Conservation (phyloP, 1,140 invertebrate species). For the Solenopsis fugax region DNA sequence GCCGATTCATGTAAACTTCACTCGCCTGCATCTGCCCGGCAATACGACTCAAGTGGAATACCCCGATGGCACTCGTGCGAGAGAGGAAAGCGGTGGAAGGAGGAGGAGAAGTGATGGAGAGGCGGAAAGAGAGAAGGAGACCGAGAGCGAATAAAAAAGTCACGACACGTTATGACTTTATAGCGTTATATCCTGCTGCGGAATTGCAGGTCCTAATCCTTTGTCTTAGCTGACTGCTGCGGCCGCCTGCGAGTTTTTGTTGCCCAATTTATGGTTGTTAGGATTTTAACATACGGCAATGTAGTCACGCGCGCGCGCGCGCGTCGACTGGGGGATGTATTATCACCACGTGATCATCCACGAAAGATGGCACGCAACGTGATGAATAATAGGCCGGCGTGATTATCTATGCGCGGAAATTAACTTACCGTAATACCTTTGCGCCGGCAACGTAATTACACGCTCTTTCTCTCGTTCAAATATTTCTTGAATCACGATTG, state of each 20-base stretch:
- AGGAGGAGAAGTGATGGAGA: slow-evolving; percentile 45
- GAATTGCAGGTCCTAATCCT: slow-evolving; percentile 75
- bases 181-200: slow-evolving; percentile 75
- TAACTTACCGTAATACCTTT: slow-evolving; percentile 5
- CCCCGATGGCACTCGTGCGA: slow-evolving; percentile 12
- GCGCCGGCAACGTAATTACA: background rate
- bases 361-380: slow-evolving; percentile 29
- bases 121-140: slow-evolving; percentile 5
- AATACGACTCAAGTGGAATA: slow-evolving; percentile 62
- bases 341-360: background rate
- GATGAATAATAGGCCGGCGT: slow-evolving; percentile 4
- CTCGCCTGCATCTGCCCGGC: slow-evolving; percentile 79
- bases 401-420: slow-evolving; percentile 13
- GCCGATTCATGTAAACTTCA: slow-evolving; percentile 81
- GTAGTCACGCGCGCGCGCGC: no score
- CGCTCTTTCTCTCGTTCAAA: background rate
- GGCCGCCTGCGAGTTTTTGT: slow-evolving; percentile 70
- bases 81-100: slow-evolving; percentile 24
- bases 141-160: slow-evolving; percentile 46
- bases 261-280: slow-evolving; percentile 82
- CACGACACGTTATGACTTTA: slow-evolving; percentile 81
- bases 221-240: slow-evolving; percentile 76
- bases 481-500: background rate
- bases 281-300: slow-evolving; percentile 59
- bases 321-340: no score